Evolutionary conservation across 2,797 vertebrate species (phyloP).

Genomic region (Uromys caudimaculatus): DNA sequence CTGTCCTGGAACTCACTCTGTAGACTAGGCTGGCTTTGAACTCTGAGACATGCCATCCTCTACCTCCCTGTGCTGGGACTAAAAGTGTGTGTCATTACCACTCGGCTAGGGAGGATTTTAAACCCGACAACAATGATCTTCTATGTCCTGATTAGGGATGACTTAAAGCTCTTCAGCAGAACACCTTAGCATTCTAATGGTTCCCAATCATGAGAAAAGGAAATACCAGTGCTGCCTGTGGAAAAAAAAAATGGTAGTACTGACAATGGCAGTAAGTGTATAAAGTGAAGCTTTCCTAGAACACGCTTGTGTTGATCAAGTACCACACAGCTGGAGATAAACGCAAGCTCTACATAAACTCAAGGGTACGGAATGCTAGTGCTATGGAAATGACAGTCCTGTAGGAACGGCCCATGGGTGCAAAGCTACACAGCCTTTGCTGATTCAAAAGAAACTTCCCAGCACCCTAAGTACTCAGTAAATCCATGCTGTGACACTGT

Average conservation of each 20-base stretch:
- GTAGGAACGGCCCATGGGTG: not conserved
- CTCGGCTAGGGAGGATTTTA: not conserved
- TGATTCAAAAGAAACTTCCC: slow-evolving; percentile 29
- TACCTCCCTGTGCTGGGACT: not conserved
- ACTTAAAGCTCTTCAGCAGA: slow-evolving; percentile 9
- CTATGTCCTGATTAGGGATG: not conserved
- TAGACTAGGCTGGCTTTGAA: not conserved
- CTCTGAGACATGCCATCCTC: not conserved
- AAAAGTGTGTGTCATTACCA: not conserved
- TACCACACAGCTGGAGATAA: not conserved
- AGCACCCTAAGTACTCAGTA: slow-evolving; percentile 1
- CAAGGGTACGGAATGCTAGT: not conserved
- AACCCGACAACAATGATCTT: not conserved
- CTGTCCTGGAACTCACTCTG: not conserved
- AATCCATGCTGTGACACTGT: slow-evolving; percentile 15
- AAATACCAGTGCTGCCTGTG: not conserved
- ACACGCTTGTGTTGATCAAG: slow-evolving; percentile 25
- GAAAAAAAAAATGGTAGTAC: not conserved
- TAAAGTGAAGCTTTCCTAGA: slow-evolving; percentile 27
- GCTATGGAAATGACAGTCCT: not conserved
- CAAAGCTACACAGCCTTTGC: slow-evolving; percentile 18
- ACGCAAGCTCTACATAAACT: slow-evolving; percentile 34
- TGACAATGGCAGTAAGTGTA: not conserved
- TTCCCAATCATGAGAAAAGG: slow-evolving; percentile 24
- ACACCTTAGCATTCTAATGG: not conserved